Conservation (phyloP, 1,140 invertebrate species). For the Zaprionus capensis region DNA sequence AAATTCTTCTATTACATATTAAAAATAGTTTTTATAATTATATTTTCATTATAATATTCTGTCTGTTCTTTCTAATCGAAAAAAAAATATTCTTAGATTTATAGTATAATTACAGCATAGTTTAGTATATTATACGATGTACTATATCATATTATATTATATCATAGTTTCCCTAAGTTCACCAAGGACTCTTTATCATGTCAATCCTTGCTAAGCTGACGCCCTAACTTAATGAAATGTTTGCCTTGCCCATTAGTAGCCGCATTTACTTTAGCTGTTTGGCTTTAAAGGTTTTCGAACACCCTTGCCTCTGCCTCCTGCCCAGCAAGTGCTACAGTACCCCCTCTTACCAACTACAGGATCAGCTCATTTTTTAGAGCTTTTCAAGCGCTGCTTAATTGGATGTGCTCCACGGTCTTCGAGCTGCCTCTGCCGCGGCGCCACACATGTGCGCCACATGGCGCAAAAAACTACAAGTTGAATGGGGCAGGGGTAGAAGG, state of each 20-base stretch:
- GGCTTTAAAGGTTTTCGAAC: neutral
- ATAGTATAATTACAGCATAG: too few species aligned
- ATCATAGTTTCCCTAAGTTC: too few species aligned
- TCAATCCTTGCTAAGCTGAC: neutral
- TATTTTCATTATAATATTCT: too few species aligned
- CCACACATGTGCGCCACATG: constrained; percentile 56
- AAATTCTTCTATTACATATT: too few species aligned
- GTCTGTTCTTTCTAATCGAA: too few species aligned
- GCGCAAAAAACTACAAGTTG: constrained; percentile 56
- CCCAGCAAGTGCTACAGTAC: neutral
- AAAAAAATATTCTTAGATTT: too few species aligned
- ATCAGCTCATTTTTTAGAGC: constrained; percentile 63
- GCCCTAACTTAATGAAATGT: neutral
- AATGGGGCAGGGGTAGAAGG: neutral
- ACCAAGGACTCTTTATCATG: too few species aligned
- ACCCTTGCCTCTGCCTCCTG: neutral
- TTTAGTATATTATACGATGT: neutral
- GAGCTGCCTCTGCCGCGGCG: constrained; percentile 24
- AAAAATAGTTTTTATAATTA: too few species aligned
- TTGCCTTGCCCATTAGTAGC: constrained; percentile 4
- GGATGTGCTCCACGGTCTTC: constrained; percentile 61
- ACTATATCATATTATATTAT: neutral
- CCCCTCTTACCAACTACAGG: constrained; percentile 8
- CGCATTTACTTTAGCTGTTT: constrained; percentile 1
- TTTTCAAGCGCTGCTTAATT: constrained; percentile 76